These are phyloP conservation scores for pig (Sus scrofa) DNA, from an alignment of 2,113 vertebrate genomes.

Conservation along the genomic window T2T-Sscrofa CM000813.6:144227501-144228000, in stretches of 20 bases:
- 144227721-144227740: background rate
- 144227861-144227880: background rate
- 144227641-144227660: too few species aligned
- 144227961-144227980: background rate
- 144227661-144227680: too few species aligned
- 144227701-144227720: background rate
- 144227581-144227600: too few species aligned
- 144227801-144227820: background rate
- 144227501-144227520: too few species aligned
- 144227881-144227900: background rate
- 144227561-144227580: too few species aligned
- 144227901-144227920: background rate
- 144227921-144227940: background rate
- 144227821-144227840: fast-evolving
- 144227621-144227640: too few species aligned
- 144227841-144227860: background rate
- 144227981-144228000: background rate
- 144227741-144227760: background rate
- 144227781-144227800: background rate
- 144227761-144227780: background rate
- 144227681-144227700: too few species aligned
- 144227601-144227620: too few species aligned
- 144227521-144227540: too few species aligned
- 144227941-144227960: background rate
- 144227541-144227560: too few species aligned